Percentiles rank a stretch among this genome's conserved stretches.
Conservation (phyloP, 1,140 invertebrate species). For the Trypoxylus dichotomus region DNA sequence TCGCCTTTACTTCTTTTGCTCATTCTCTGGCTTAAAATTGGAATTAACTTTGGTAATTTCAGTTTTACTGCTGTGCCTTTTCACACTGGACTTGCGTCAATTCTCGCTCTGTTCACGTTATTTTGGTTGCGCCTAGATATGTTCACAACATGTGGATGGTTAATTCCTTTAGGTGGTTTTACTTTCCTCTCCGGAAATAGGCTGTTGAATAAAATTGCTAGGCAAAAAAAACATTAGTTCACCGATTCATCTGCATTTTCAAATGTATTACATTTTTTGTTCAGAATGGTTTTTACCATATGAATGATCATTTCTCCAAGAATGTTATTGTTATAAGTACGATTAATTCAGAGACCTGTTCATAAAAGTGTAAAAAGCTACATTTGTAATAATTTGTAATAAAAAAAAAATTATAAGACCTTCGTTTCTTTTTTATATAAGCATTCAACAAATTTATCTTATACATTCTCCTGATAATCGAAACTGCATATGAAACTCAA, state of each 20-base stretch:
- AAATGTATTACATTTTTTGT: background rate
- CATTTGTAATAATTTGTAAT: slow-evolving; percentile 25
- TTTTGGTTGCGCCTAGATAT: slow-evolving; percentile 94
- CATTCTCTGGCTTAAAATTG: slow-evolving; percentile 84
- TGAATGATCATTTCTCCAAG: slow-evolving; percentile 15
- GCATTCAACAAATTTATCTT: too few species aligned
- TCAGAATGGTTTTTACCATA: background rate
- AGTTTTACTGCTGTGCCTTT: slow-evolving; percentile 82
- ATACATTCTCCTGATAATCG: too few species aligned
- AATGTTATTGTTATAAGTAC: background rate
- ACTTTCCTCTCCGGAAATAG: slow-evolving; percentile 94
- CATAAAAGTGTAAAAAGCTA: background rate
- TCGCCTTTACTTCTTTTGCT: slow-evolving; percentile 84
- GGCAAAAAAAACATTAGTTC: slow-evolving; percentile 29
- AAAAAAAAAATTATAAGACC: background rate
- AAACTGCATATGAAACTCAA: too few species aligned
- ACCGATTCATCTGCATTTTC: background rate
- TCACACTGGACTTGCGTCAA: slow-evolving; percentile 79
- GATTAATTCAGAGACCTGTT: background rate
- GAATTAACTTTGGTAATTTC: slow-evolving; percentile 87
- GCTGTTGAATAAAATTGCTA: slow-evolving; percentile 74
- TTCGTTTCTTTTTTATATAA: too few species aligned
- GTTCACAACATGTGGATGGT: slow-evolving; percentile 93
- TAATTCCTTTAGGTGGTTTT: slow-evolving; percentile 77
- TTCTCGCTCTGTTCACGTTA: slow-evolving; percentile 82